Percentiles rank a stretch among this genome's conserved stretches.
Evolutionary conservation across 2,797 vertebrate species (phyloP).

Genomic region (Myotis daubentonii): DNA sequence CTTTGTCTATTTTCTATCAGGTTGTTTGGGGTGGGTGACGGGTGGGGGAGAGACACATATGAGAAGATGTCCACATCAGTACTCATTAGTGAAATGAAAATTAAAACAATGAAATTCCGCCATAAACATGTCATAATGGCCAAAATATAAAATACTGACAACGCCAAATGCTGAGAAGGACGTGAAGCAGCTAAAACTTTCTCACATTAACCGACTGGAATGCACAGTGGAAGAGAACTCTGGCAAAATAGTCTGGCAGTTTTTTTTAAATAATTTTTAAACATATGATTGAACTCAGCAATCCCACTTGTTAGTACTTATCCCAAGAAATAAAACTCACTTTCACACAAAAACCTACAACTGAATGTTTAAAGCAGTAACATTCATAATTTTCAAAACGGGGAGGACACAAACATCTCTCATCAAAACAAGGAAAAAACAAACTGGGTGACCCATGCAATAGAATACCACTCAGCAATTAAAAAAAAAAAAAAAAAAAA

Average conservation of each 20-base stretch:
- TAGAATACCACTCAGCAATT: not conserved
- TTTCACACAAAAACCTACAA: not conserved
- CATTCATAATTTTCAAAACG: not conserved
- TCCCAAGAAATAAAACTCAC: not conserved
- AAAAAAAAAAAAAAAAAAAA: not conserved
- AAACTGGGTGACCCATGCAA: not conserved
- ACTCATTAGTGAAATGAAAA: not conserved
- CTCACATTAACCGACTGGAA: not conserved
- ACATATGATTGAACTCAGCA: not conserved
- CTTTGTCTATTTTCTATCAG: not conserved
- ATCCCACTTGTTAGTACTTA: not conserved
- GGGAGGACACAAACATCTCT: not conserved
- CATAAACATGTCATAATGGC: not conserved
- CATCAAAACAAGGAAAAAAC: not conserved
- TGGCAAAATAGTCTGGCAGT: not conserved
- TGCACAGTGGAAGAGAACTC: not conserved
- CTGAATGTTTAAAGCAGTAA: not conserved
- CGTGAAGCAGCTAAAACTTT: not conserved
- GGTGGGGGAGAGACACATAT: not conserved
- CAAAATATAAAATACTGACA: constrained; percentile 12
- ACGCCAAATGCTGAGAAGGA: not conserved
- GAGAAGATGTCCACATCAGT: not conserved
- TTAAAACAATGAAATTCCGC: not conserved
- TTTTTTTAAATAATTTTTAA: not conserved
- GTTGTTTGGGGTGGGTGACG: not conserved